Evolutionary conservation across 1,140 invertebrate species (phyloP).

Genomic region (Uloborus diversus): DNA sequence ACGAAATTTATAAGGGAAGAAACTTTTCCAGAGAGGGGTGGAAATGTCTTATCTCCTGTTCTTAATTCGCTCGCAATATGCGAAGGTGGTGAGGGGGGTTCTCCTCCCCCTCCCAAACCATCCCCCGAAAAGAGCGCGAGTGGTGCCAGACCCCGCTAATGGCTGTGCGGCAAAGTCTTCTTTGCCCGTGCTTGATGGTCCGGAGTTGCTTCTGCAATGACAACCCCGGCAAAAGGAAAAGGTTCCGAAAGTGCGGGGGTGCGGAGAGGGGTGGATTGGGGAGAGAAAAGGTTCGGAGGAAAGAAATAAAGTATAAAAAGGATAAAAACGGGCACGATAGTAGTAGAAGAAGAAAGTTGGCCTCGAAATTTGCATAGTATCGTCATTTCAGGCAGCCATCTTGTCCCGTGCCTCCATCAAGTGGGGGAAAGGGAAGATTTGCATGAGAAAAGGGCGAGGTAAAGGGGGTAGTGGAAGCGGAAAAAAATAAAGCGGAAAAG

Average conservation of each 20-base stretch:
- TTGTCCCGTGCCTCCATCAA: constrained; percentile 47
- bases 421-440: constrained; percentile 47
- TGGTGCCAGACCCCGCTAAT: constrained; percentile 35
- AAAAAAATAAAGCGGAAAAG: constrained; percentile 11
- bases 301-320: constrained; percentile 54
- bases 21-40: constrained; percentile 21
- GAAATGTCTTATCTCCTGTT: constrained; percentile 54
- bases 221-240: constrained; percentile 34
- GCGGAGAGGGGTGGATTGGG: constrained; percentile 18
- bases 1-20: constrained; percentile 18
- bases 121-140: constrained; percentile 36
- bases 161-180: constrained; percentile 18
- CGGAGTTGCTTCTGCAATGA: constrained; percentile 40
- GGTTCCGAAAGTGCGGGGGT: background rate
- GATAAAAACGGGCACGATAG: background rate
- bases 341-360: constrained; percentile 22
- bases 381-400: constrained; percentile 51
- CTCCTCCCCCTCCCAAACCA: background rate
- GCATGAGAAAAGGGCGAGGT: constrained; percentile 40
- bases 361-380: constrained; percentile 52
- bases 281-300: constrained; percentile 35
- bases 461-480: background rate
- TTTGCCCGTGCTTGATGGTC: constrained; percentile 14
- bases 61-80: constrained; percentile 55
- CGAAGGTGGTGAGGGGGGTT: background rate